Conservation (phyloP, 2,888 invertebrate genomes). For the Diabrotica balteata region DNA sequence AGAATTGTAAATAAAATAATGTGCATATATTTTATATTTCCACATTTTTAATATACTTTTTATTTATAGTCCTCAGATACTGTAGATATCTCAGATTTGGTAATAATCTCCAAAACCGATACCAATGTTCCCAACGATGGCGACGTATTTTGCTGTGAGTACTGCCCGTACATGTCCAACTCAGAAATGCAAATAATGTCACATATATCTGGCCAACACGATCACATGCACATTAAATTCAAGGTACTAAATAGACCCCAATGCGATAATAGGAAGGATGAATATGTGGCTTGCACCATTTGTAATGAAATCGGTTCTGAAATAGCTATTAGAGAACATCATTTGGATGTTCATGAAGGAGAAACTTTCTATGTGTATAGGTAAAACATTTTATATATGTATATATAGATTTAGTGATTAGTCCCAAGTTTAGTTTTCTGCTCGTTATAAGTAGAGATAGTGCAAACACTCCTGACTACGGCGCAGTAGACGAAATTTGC, state of each 20-base stretch:
- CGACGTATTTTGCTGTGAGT: slow-evolving; percentile 44
- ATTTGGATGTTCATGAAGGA: slow-evolving; percentile 52
- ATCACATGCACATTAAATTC: slow-evolving; percentile 35
- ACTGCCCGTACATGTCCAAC: slow-evolving; percentile 38
- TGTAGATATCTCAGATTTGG: slow-evolving; percentile 36
- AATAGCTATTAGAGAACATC: slow-evolving; percentile 54
- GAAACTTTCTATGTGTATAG: slow-evolving; percentile 35
- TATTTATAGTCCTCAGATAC: background rate
- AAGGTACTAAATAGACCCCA: slow-evolving; percentile 33
- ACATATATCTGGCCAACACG: slow-evolving; percentile 36
- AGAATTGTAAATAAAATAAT: too few relatives aligned
- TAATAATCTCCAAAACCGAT: slow-evolving; percentile 39
- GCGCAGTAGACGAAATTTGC: too few relatives aligned
- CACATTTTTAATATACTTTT: too few relatives aligned
- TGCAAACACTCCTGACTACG: too few relatives aligned
- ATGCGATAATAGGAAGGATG: slow-evolving; percentile 30
- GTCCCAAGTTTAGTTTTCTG: too few relatives aligned
- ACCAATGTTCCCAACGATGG: slow-evolving; percentile 40
- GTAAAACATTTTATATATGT: slow-evolving; percentile 10
- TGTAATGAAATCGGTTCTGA: slow-evolving; percentile 53
- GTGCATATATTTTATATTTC: too few relatives aligned
- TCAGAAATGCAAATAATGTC: slow-evolving; percentile 33
- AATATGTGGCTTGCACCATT: slow-evolving; percentile 47
- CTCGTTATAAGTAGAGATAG: too few relatives aligned
- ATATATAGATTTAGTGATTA: background rate